Conservation (phyloP, 2,113 vertebrate genomes). For the Tragulus kanchil region DNA sequence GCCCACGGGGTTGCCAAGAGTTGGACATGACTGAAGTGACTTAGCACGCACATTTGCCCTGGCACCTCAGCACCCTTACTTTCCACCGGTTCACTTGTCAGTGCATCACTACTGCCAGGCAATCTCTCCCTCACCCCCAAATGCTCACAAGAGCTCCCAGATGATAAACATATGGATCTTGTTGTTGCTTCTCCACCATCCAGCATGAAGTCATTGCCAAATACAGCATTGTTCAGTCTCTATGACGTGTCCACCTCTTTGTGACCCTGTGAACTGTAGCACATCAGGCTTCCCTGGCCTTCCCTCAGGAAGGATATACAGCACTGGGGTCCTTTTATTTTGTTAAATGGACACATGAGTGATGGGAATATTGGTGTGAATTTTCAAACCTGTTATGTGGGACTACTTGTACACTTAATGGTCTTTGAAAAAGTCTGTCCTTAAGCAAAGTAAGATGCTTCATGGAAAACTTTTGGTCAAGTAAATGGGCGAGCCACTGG, state of each 20-base stretch:
- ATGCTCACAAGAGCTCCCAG: background rate
- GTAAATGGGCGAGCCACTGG: background rate
- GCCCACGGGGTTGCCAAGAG: too few relatives aligned
- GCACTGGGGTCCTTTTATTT: background rate
- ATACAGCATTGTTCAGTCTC: background rate
- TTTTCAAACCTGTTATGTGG: background rate
- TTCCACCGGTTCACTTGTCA: background rate
- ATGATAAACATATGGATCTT: background rate
- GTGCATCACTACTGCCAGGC: background rate
- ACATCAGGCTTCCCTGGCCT: background rate
- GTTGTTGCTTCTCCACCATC: background rate
- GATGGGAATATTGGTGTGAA: background rate
- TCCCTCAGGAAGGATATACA: background rate
- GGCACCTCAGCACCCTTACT: background rate
- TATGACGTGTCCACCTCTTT: background rate
- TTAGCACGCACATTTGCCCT: too few relatives aligned
- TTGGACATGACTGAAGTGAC: too few relatives aligned
- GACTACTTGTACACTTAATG: background rate
- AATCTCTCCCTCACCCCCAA: background rate
- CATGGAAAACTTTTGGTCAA: slow-evolving; percentile 27
- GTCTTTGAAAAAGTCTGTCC: background rate
- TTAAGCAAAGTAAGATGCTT: background rate
- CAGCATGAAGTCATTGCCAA: background rate
- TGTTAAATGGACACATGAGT: background rate
- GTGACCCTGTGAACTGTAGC: background rate